These are phyloP conservation scores for Orthosia gothica DNA, from an alignment of 2,888 invertebrate genomes.

Conservation along the genomic window DNA sequence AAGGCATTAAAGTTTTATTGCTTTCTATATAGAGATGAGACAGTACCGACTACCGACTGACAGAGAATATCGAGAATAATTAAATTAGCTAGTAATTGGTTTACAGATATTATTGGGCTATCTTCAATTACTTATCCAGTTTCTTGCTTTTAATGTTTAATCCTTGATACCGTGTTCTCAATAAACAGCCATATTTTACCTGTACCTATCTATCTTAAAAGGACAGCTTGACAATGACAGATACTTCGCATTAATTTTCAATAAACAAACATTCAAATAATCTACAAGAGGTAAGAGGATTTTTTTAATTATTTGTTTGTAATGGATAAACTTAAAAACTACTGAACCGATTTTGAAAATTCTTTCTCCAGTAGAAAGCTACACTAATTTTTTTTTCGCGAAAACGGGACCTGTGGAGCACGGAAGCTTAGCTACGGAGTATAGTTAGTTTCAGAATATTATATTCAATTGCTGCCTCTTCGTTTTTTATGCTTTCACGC, in stretches of 20 bases:
- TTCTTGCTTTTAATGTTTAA: constrained; percentile 2
- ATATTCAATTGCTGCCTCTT: too few species aligned
- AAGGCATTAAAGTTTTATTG: constrained; percentile 22
- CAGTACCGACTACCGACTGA: constrained; percentile 3
- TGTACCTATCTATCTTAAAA: not conserved
- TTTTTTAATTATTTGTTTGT: too few species aligned
- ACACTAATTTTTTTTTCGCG: too few species aligned
- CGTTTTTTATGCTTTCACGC: too few species aligned
- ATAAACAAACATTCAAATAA: not conserved
- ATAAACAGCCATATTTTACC: not conserved
- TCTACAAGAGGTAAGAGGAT: too few species aligned
- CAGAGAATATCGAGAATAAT: constrained; percentile 21
- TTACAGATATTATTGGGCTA: not conserved
- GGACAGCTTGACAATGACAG: not conserved
- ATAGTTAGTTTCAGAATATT: too few species aligned
- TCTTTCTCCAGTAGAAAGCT: too few species aligned
- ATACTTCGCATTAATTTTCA: not conserved
- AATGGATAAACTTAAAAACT: too few species aligned
- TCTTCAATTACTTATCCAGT: constrained; percentile 18
- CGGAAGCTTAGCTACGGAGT: too few species aligned
- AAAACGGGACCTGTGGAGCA: too few species aligned
- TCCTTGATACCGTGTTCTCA: not conserved
- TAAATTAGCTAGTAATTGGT: constrained; percentile 7
- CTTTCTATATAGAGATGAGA: constrained; percentile 20
- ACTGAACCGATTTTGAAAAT: too few species aligned